Percentiles rank a stretch among this genome's conserved stretches.
Conservation (phyloP, 2,888 invertebrate species). For the Drosophila anomalata region DNA sequence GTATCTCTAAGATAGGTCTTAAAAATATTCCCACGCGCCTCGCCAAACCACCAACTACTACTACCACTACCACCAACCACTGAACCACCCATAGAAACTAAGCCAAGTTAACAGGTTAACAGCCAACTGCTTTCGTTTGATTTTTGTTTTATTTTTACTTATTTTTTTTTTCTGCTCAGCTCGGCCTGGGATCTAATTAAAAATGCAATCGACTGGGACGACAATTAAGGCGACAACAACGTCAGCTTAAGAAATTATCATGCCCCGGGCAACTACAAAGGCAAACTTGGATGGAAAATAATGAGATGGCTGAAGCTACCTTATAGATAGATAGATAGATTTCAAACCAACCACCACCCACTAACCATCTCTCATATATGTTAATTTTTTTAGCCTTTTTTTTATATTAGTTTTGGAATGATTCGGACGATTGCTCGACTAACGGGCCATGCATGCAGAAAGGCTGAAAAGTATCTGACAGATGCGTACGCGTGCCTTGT, state of each 20-base stretch:
- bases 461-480: slow-evolving; percentile 24
- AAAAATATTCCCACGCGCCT: slow-evolving; percentile 40
- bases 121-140: slow-evolving; percentile 39
- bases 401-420: slow-evolving; percentile 1
- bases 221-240: slow-evolving; percentile 41
- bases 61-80: too few species aligned
- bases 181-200: slow-evolving; percentile 50
- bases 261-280: slow-evolving; percentile 3
- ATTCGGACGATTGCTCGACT: slow-evolving; percentile 57
- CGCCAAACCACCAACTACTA: slow-evolving; percentile 4
- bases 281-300: slow-evolving; percentile 11
- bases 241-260: slow-evolving; percentile 35
- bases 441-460: slow-evolving; percentile 62
- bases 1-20: background rate
- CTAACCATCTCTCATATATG: background rate
- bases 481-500: slow-evolving; percentile 35
- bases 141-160: slow-evolving; percentile 5
- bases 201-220: slow-evolving; percentile 58
- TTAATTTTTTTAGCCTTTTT: background rate
- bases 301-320: background rate
- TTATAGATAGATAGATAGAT: background rate
- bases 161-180: slow-evolving; percentile 7
- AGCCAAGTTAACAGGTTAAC: slow-evolving; percentile 56
- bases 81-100: slow-evolving; percentile 27
- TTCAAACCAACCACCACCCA: background rate